Evolutionary conservation across 1,140 invertebrate species (phyloP).

Genomic region (Danaus plexippus): DNA sequence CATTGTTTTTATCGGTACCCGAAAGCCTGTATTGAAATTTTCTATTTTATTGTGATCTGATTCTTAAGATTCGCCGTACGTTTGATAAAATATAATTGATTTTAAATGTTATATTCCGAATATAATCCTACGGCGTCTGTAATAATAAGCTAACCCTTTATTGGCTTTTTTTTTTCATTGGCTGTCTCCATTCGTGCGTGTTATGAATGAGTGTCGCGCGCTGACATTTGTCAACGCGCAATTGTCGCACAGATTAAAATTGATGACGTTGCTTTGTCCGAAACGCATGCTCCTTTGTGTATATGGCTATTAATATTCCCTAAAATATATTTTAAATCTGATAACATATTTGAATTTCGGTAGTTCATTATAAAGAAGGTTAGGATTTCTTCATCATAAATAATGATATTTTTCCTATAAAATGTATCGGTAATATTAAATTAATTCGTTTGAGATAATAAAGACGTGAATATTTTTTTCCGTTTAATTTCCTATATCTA

Average conservation of each 20-base stretch:
- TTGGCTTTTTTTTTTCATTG: constrained; percentile 51
- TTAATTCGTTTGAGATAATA: too few species aligned
- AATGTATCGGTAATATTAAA: too few species aligned
- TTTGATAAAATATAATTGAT: too few species aligned
- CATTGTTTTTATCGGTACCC: constrained; percentile 20
- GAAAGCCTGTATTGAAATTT: too few species aligned
- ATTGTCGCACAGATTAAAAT: constrained; percentile 70
- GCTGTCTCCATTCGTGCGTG: constrained; percentile 55
- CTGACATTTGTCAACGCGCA: constrained; percentile 70
- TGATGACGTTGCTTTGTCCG: constrained; percentile 67
- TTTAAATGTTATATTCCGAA: constrained; percentile 1
- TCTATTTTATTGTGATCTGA: too few species aligned
- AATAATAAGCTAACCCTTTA: constrained; percentile 67
- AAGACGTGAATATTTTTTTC: too few species aligned
- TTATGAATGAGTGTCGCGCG: constrained; percentile 66
- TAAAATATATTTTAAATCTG: constrained; percentile 9
- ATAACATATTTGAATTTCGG: constrained; percentile 8
- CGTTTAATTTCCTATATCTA: too few species aligned
- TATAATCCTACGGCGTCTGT: constrained; percentile 44
- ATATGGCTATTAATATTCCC: neutral
- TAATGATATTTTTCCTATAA: neutral
- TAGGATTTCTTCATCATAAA: neutral
- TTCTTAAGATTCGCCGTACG: too few species aligned
- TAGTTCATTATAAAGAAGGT: too few species aligned
- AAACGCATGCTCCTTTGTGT: constrained; percentile 50